These are phyloP conservation scores for Neodon shergylaensis DNA, from an alignment of 2,113 vertebrate genomes.

Conservation along the genomic window DNA sequence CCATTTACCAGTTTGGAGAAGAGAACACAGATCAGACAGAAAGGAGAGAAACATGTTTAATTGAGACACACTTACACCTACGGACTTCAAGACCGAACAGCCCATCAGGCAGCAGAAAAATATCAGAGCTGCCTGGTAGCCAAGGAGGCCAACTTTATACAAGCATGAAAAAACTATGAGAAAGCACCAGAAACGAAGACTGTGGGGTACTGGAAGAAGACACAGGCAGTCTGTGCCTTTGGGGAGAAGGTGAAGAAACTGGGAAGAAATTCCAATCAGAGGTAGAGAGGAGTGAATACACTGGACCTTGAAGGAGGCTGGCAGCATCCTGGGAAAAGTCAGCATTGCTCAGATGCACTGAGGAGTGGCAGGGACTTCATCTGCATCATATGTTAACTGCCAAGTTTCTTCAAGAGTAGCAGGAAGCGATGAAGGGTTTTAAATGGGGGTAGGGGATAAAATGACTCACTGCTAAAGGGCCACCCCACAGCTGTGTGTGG, in stretches of 20 bases:
- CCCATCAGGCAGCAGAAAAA: not conserved
- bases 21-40: not conserved
- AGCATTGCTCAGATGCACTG: fast-evolving
- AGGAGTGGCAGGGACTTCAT: not conserved
- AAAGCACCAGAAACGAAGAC: not conserved
- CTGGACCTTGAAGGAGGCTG: not conserved
- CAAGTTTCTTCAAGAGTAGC: not conserved
- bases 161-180: not conserved
- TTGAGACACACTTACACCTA: too few species aligned
- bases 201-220: not conserved
- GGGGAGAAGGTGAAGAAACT: not conserved
- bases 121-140: fast-evolving
- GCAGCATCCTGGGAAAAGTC: not conserved
- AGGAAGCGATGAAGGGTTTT: not conserved
- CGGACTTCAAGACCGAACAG: not conserved
- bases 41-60: not conserved
- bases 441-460: not conserved
- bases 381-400: fast-evolving
- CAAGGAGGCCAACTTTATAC: not conserved
- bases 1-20: not conserved
- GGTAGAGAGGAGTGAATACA: fast-evolving
- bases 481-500: not conserved
- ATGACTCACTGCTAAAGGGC: not conserved
- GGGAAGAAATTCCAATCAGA: not conserved
- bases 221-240: not conserved